These are phyloP conservation scores for Bombus affinis DNA, from an alignment of 1,140 invertebrate species.

Conservation along the genomic window DNA sequence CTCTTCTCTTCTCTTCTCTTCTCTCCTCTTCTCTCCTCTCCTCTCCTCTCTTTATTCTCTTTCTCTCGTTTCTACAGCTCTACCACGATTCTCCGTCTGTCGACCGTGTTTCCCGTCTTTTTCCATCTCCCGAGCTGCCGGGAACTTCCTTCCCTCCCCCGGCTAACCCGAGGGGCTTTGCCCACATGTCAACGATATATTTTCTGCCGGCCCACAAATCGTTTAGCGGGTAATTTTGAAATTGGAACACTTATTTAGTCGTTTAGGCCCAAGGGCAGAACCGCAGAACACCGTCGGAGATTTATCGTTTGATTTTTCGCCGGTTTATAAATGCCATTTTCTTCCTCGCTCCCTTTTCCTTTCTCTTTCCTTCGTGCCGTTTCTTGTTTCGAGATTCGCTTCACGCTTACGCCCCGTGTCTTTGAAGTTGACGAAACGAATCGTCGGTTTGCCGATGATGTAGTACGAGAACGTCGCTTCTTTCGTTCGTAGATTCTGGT, in stretches of 20 bases:
- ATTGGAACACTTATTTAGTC: conserved; percentile 83
- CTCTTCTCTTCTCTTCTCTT: conserved; percentile 49
- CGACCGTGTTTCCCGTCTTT: conserved; percentile 5
- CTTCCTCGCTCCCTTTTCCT: not conserved
- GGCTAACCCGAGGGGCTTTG: conserved; percentile 69
- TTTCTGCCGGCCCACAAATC: conserved; percentile 81
- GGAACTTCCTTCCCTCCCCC: not conserved
- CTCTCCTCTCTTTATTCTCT: not conserved
- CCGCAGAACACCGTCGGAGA: conserved; percentile 52
- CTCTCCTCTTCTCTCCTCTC: not conserved
- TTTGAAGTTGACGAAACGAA: not conserved
- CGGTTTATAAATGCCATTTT: conserved; percentile 56
- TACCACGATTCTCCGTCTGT: conserved; percentile 15
- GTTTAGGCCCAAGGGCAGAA: conserved; percentile 78
- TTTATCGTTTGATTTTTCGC: conserved; percentile 69
- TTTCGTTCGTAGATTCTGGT: no score
- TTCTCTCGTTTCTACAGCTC: not conserved
- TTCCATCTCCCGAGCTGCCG: conserved; percentile 15
- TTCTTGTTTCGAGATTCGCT: not conserved
- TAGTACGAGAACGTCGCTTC: not conserved
- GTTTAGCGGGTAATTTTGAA: conserved; percentile 82
- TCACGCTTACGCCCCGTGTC: not conserved
- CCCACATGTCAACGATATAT: conserved; percentile 82
- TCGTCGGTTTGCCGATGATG: not conserved
- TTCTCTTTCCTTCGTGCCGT: not conserved